phyloP scores from a whole-genome alignment of 1,140 invertebrate genomes.

The Diorhabda sublineata region DNA sequence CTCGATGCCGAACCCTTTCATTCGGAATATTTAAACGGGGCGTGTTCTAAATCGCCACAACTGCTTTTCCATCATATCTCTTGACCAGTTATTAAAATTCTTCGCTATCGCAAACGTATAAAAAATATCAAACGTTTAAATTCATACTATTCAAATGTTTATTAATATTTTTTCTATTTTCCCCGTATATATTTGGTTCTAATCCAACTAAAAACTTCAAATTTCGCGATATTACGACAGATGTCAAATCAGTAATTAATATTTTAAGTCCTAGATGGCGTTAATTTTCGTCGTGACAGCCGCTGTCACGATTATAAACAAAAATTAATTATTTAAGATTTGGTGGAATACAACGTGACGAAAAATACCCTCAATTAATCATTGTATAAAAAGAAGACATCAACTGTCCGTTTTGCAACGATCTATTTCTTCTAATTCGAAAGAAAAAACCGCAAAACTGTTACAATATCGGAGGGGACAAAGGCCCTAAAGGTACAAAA shows the following conservation, averaged over 20 bases:
- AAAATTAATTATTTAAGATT: no score
- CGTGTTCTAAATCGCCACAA: constrained; percentile 26
- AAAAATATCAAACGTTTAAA: background rate
- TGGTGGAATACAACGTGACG: no score
- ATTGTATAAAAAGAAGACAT: background rate
- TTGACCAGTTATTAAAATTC: constrained; percentile 22
- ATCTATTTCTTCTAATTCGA: background rate
- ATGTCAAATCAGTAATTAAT: no score
- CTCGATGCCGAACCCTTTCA: constrained; percentile 30
- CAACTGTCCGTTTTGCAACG: background rate
- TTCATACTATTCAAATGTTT: no score
- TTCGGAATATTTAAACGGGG: constrained; percentile 36
- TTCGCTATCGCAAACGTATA: background rate
- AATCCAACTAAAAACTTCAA: no score
- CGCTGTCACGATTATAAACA: no score
- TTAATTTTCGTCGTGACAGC: no score
- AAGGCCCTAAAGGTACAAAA: constrained; percentile 7
- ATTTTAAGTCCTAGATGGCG: no score
- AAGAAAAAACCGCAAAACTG: background rate
- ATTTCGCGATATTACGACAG: no score
- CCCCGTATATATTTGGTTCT: no score
- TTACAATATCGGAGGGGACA: background rate
- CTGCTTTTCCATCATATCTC: constrained; percentile 25
- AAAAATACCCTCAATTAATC: background rate
- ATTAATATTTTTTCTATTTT: no score